phyloP scores from a whole-genome alignment of 1,140 invertebrate genomes.

The Scylla paramamosain region DNA sequence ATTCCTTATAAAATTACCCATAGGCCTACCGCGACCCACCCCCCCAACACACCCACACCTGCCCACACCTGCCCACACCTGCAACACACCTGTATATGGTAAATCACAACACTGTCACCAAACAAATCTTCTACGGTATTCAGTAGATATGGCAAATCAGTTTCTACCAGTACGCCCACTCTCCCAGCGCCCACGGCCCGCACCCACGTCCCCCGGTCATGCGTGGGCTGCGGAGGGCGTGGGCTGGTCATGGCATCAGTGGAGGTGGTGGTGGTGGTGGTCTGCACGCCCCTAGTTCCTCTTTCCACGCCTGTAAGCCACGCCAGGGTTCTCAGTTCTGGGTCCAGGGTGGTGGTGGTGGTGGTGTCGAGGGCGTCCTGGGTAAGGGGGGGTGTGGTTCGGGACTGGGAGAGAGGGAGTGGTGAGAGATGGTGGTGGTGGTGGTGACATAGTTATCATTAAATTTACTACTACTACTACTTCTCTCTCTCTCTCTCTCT shows the following conservation, averaged over 20 bases:
- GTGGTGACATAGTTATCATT: no score
- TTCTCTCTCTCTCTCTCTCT: background rate
- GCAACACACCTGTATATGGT: slow-evolving; percentile 71
- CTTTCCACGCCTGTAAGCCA: background rate
- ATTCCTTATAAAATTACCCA: no score
- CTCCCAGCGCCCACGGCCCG: background rate
- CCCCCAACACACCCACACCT: no score
- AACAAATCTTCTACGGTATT: slow-evolving; percentile 66
- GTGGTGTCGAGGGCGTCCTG: no score
- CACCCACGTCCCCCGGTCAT: background rate
- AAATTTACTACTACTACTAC: no score
- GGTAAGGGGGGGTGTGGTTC: background rate
- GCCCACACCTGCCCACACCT: no score
- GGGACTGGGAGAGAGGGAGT: background rate
- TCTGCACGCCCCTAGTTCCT: background rate
- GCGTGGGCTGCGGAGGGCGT: background rate
- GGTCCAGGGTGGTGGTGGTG: background rate
- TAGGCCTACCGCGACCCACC: no score
- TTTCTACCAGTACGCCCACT: slow-evolving; percentile 60
- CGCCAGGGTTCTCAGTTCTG: background rate
- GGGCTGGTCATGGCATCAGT: background rate
- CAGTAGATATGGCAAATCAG: slow-evolving; percentile 67
- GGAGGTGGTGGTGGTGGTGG: background rate
- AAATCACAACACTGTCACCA: slow-evolving; percentile 70
- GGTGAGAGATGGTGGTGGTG: no score